Evolutionary conservation across 1,140 invertebrate species (phyloP), one percentile per base, ranked within the genome.

Genomic region (Lerema accius): DNA sequence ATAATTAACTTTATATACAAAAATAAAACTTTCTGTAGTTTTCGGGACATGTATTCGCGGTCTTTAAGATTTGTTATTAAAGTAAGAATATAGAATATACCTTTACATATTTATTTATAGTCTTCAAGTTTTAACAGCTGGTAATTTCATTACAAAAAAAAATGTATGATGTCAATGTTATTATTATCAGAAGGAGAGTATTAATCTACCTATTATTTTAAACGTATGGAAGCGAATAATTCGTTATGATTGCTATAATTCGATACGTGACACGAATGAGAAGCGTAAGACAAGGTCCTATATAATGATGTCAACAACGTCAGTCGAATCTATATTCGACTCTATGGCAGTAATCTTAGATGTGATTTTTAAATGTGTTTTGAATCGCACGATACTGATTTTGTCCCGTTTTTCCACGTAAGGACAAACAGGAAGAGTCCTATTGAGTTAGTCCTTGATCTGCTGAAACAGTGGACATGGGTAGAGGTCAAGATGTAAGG

Each of bases 391-490:
- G 63, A 43, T 67, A 45, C 40, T 49, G 69, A 71, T 62, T 67
- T 71, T 65, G 66, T 79, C 68, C 71, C 73, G 69, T 73, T 77
- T 69, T 76, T 75, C 73, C 68, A 70, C 64, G 69, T 77, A 78
- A 82, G 80, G 76, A 86, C 65, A 81, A 84, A 83, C 83, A 86
- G 83, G 83, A 86, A 86, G 81, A 71, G 51, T 77, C 77, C 76
- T 74, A 81, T 83, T 86, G 72, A 76, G 43, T 37, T 23, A 26
- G 78, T 66, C 81, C 79, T 84, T 86, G 79, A 84, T 84, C 75
- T 71, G 63, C 65, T 80, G 78, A 78, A 78, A 76, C 66, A 71
- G 67, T 71, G 64, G 65, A 43, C 61, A 65, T 50, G 32, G 65
- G 64, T 58, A 56, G 51, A 42, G 51, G 51, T 56, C 40, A 48